Conservation (phyloP, 2,113 vertebrate species). For the Microtus oregoni region DNA sequence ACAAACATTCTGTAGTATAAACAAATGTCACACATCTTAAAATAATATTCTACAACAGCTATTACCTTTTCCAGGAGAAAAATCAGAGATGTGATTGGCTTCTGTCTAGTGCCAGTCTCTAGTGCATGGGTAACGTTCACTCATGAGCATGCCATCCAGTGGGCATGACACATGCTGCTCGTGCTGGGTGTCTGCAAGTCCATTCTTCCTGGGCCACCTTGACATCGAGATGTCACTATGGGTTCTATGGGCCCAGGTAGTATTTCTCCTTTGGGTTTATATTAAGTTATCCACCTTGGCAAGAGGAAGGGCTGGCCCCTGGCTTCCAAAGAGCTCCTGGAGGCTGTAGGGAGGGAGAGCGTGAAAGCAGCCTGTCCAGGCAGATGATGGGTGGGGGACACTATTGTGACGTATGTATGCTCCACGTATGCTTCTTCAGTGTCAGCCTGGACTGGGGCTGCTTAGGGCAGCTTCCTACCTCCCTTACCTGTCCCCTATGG, state of each 20-base stretch:
- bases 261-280: neutral
- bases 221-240: neutral
- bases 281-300: neutral
- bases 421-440: neutral
- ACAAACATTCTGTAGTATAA: too few relatives aligned
- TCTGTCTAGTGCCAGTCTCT: neutral
- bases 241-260: neutral
- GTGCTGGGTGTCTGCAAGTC: neutral
- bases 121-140: neutral
- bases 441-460: neutral
- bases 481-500: neutral
- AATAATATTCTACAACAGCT: neutral
- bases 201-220: too few relatives aligned
- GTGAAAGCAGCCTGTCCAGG: too few relatives aligned
- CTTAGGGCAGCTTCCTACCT: neutral
- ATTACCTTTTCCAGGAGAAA: neutral
- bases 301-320: neutral
- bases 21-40: too few relatives aligned
- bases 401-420: accelerated
- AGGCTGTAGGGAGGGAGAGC: neutral
- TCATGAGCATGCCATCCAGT: neutral
- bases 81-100: neutral
- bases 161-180: too few relatives aligned
- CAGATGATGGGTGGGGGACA: neutral
- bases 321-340: neutral